Percentiles rank a stretch among this genome's conserved stretches.
These are phyloP conservation scores for Neogale vison DNA, from an alignment of 2,113 vertebrate genomes.

Conservation along the genomic window DNA sequence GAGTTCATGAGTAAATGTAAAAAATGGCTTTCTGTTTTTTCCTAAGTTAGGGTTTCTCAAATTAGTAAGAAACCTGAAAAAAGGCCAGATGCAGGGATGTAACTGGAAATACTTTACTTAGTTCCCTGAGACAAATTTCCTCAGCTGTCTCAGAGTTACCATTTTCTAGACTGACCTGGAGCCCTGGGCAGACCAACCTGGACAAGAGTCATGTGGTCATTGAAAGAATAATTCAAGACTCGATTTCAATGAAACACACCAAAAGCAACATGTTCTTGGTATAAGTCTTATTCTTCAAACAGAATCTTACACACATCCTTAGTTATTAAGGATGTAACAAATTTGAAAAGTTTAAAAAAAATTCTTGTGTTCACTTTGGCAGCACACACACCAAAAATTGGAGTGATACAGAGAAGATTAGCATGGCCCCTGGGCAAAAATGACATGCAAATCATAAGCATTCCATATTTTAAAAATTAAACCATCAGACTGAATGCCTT, in stretches of 20 bases:
- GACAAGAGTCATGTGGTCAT: neutral
- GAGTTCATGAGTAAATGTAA: neutral
- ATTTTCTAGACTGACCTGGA: neutral
- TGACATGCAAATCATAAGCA: neutral
- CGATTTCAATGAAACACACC: slow-evolving; percentile 4
- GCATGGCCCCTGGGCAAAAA: neutral
- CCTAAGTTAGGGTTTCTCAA: neutral
- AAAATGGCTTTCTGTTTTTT: slow-evolving; percentile 51
- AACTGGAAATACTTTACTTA: neutral
- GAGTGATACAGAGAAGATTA: neutral
- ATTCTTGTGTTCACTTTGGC: neutral
- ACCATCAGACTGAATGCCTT: neutral
- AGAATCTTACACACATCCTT: neutral
- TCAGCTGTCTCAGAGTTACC: neutral
- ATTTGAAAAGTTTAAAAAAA: neutral
- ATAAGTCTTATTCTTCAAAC: neutral
- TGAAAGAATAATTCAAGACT: neutral
- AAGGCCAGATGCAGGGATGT: neutral
- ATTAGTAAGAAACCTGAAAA: slow-evolving; percentile 39
- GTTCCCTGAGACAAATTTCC: neutral
- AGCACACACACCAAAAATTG: neutral
- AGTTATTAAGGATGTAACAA: neutral
- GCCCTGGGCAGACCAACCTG: neutral
- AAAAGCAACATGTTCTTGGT: neutral
- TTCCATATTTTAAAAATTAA: neutral